Conservation (phyloP, 2,113 vertebrate species). For the Dissostichus mawsoni region DNA sequence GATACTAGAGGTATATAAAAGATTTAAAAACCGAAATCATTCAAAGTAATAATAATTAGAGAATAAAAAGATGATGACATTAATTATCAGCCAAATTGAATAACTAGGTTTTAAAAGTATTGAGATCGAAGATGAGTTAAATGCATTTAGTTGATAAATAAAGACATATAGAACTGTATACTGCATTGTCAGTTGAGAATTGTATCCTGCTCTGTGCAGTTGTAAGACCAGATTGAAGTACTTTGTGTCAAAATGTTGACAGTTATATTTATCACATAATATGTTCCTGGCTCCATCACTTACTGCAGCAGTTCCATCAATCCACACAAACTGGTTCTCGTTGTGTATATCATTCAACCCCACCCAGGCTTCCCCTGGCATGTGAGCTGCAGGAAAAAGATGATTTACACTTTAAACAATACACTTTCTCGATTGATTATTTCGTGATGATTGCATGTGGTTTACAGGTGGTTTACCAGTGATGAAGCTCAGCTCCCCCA, state of each 20-base stretch:
- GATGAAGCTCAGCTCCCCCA: constrained; percentile 80
- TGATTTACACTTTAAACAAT: background rate
- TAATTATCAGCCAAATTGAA: too few relatives aligned
- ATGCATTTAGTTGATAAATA: too few relatives aligned
- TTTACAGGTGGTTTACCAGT: constrained; percentile 62
- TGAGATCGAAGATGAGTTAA: too few relatives aligned
- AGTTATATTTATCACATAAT: background rate
- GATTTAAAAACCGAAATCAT: too few relatives aligned
- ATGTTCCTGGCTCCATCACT: constrained; percentile 33
- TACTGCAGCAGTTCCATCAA: constrained; percentile 76
- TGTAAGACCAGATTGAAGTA: background rate
- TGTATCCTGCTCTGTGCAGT: too few relatives aligned
- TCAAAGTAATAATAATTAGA: too few relatives aligned
- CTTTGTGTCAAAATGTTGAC: background rate
- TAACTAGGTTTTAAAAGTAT: too few relatives aligned
- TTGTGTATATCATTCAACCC: constrained; percentile 79
- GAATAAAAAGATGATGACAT: too few relatives aligned
- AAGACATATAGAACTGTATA: too few relatives aligned
- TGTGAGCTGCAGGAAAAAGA: constrained; percentile 75
- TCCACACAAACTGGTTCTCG: constrained; percentile 74
- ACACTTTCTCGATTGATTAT: background rate
- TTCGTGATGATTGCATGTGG: background rate
- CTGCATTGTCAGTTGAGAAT: too few relatives aligned
- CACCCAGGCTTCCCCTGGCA: constrained; percentile 77
- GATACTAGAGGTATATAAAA: too few relatives aligned